Evolutionary conservation across 1,140 invertebrate genomes (phyloP).

Genomic region (Eurosta solidaginis): DNA sequence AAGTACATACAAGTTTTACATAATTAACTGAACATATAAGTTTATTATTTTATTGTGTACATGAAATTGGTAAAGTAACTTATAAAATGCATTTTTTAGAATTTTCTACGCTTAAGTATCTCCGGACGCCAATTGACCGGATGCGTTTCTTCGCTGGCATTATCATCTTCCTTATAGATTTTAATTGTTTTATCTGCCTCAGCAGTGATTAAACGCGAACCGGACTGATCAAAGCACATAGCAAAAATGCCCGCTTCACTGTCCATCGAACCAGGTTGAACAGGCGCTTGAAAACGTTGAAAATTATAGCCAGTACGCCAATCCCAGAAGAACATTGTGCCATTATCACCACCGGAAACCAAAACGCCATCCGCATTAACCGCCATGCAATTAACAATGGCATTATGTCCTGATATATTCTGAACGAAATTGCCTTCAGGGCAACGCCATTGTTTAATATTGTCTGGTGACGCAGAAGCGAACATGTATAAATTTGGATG

Average conservation of each 20-base stretch:
- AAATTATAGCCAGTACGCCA: conserved; percentile 99
- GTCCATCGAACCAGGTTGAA: conserved; percentile 99
- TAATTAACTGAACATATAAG: too few species aligned
- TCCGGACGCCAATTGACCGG: conserved; percentile 97
- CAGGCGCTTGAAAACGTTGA: conserved; percentile 85
- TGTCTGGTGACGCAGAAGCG: conserved; percentile 96
- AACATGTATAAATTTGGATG: conserved; percentile 96
- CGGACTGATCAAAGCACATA: conserved; percentile 92
- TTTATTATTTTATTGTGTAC: neutral
- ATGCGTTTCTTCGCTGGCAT: conserved; percentile 94
- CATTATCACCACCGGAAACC: conserved; percentile 98
- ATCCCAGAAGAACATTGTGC: conserved; percentile 98
- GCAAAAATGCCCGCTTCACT: conserved; percentile 97
- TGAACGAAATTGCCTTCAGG: conserved; percentile 98
- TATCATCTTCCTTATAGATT: conserved; percentile 97
- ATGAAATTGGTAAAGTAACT: neutral
- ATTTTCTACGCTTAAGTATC: conserved; percentile 86
- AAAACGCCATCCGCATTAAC: conserved; percentile 93
- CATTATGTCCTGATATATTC: conserved; percentile 96
- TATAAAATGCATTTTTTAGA: conserved; percentile 67
- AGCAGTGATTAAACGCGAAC: conserved; percentile 90
- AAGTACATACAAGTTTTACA: too few species aligned
- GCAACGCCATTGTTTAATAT: conserved; percentile 99
- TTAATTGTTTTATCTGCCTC: conserved; percentile 99
- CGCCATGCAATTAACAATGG: conserved; percentile 95